Evolutionary conservation across 1,140 invertebrate species (phyloP), one percentile per base, ranked within the genome.

Genomic region (Plectrocnemia conspersa): DNA sequence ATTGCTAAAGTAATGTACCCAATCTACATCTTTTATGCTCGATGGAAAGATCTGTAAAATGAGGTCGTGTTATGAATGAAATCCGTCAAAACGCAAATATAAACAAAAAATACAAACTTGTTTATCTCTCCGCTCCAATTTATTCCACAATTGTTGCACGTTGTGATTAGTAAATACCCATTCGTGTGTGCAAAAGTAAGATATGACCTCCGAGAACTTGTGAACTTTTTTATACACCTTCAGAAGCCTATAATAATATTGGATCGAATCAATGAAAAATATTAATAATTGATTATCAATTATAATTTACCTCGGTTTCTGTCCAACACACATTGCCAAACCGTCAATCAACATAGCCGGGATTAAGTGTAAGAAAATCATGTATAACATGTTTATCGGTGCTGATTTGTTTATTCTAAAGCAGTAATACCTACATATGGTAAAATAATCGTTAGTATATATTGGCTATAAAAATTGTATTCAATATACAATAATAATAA

Each of bases 201-300:
- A 77, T 13, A 92, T 71, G 0, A 85, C 81, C 2, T 75, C 68
- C 0, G 81, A 74, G 33, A 90, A 86, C 65, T 83, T 84, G 61
- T 87, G 80, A 25, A 93, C 79, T 67, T 86, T 89, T 40, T 77
- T 77, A 64, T 91, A 89, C 15, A 85, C 75, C 58, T 82, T 82
- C 48, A 84, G 66, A 65, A 91, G 74, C 65, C 75, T 77, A 64
- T 1, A 59, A 64, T 42, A 3, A 45, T 35, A 36, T 19, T 13
- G 9, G 38, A 44, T 54, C 21, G 2, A 25, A 6, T 10, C 23
- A 21, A 82, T 42, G 3, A 35, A 35, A 3, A 35, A 4, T 3
- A 29, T 29, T 29, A 29, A n/a, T n/a, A n/a, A n/a, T n/a, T 29
- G 27, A 29, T 29, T 29, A 29, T 29, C 6, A n/a, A 29, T 29